A percentile compares a stretch with the other conserved stretches of the same genome.
Conservation (phyloP, 1,140 invertebrate genomes). For the Aphelinus certus region DNA sequence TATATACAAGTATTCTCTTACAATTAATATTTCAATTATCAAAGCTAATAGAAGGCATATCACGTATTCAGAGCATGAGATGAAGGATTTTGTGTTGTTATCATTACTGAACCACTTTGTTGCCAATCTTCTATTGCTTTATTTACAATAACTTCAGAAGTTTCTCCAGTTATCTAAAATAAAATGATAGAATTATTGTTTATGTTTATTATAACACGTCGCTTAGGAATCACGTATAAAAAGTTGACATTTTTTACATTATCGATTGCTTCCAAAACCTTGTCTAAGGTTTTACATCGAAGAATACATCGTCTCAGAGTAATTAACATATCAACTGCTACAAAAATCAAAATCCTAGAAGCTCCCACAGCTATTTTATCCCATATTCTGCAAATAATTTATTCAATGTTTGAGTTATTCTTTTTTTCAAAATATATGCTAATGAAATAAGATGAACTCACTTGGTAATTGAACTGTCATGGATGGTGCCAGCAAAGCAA, state of each 20-base stretch:
- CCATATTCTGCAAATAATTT: constrained; percentile 74
- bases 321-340: constrained; percentile 77
- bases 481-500: constrained; percentile 82
- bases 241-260: constrained; percentile 67
- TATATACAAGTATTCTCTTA: constrained; percentile 21
- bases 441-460: constrained; percentile 56
- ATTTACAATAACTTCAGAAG: constrained; percentile 78
- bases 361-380: constrained; percentile 88
- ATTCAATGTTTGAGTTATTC: too few species aligned
- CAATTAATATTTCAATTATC: constrained; percentile 3
- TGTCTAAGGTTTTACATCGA: constrained; percentile 69
- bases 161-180: constrained; percentile 79
- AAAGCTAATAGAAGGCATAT: constrained; percentile 21
- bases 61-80: constrained; percentile 16
- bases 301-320: constrained; percentile 74
- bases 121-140: constrained; percentile 84
- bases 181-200: constrained; percentile 31
- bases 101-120: constrained; percentile 56
- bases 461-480: constrained; percentile 80
- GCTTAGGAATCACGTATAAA: constrained; percentile 28
- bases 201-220: constrained; percentile 34
- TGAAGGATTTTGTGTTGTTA: constrained; percentile 26
- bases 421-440: neutral
- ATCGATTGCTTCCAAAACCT: constrained; percentile 72
- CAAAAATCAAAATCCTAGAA: constrained; percentile 81